These are phyloP conservation scores for Ephydatia muelleri DNA, from an alignment of 37 sponge, comb jelly and placozoan genomes.

Conservation along the genomic window DNA sequence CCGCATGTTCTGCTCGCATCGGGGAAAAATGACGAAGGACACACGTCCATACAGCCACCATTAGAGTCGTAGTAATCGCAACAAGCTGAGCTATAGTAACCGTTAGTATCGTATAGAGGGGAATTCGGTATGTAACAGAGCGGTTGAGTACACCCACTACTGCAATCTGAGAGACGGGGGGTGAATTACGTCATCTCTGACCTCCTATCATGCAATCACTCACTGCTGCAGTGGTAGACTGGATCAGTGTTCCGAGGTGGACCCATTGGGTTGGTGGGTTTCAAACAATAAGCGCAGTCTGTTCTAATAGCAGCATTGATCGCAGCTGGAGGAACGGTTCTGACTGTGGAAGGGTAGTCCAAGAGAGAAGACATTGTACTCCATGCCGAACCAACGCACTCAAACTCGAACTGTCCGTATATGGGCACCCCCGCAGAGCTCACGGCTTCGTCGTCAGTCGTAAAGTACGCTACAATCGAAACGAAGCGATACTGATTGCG, in stretches of 20 bases:
- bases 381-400: background rate
- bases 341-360: too few species aligned
- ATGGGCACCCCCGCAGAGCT: background rate
- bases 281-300: background rate
- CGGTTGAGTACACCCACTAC: too few species aligned
- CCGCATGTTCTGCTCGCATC: background rate
- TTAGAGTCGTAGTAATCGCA: background rate
- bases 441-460: background rate
- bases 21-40: background rate
- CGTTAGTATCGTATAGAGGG: background rate
- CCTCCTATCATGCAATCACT: too few species aligned
- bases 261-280: too few species aligned
- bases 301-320: background rate
- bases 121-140: too few species aligned
- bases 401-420: background rate
- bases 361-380: background rate
- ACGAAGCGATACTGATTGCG: background rate
- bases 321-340: background rate
- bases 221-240: too few species aligned
- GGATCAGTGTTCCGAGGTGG: too few species aligned
- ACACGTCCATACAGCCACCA: background rate
- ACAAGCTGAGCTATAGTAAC: background rate
- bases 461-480: background rate
- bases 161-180: too few species aligned
- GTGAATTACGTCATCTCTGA: too few species aligned